phyloP scores from a whole-genome alignment of 2,797 vertebrate genomes.

The Mus caroli region DNA sequence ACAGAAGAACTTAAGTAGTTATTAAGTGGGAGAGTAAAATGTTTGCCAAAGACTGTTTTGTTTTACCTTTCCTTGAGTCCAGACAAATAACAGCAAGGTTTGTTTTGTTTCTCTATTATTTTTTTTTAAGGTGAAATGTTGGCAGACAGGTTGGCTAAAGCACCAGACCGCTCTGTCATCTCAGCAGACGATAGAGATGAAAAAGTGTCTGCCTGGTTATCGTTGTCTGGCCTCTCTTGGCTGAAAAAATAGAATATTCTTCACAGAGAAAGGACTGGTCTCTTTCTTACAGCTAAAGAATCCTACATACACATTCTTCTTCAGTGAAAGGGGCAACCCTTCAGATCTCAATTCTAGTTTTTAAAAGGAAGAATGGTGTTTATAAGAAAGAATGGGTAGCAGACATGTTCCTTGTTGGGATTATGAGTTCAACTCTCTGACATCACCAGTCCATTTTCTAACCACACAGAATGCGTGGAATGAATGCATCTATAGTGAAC shows the following conservation, averaged over 20 bases:
- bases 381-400: neutral
- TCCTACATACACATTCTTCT: neutral
- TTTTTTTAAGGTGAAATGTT: slow-evolving; percentile 53
- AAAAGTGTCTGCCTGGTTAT: slow-evolving; percentile 59
- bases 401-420: neutral
- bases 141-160: slow-evolving; percentile 65
- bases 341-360: slow-evolving; percentile 2
- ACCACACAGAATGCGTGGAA: neutral
- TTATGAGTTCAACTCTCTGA: slow-evolving; percentile 2
- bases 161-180: slow-evolving; percentile 74
- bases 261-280: slow-evolving; percentile 6
- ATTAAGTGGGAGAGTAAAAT: slow-evolving; percentile 57
- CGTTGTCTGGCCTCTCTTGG: slow-evolving; percentile 62
- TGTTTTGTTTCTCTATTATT: slow-evolving; percentile 37
- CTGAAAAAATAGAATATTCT: slow-evolving; percentile 43
- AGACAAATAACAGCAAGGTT: slow-evolving; percentile 56
- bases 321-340: neutral
- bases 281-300: neutral
- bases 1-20: slow-evolving; percentile 72
- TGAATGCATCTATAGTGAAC: neutral
- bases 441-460: neutral
- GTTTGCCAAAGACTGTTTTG: slow-evolving; percentile 56
- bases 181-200: slow-evolving; percentile 51
- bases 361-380: neutral
- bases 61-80: slow-evolving; percentile 48